These are phyloP conservation scores for Varanus komodoensis DNA, from an alignment of 2,113 vertebrate species.

Conservation along the genomic window DNA sequence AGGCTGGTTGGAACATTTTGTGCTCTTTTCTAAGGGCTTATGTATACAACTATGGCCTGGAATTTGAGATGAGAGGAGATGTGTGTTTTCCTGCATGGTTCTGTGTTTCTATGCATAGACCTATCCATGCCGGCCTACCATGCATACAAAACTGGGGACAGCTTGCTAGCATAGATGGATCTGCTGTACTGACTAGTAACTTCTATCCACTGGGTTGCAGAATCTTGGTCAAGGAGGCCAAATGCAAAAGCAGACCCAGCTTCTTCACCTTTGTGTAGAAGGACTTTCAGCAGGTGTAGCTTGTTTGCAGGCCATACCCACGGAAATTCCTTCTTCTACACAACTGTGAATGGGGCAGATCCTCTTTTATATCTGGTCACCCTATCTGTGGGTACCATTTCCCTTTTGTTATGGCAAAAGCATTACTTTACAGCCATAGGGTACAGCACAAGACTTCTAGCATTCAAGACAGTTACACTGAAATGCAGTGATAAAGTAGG, in stretches of 20 bases:
- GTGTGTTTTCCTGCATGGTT: neutral
- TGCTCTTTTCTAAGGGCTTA: conserved; percentile 21
- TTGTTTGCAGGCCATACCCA: neutral
- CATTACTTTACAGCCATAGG: neutral
- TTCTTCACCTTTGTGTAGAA: neutral
- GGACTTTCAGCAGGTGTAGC: too few species aligned
- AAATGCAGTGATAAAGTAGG: neutral
- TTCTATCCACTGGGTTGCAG: neutral
- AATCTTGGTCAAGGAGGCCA: too few species aligned
- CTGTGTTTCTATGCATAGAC: neutral
- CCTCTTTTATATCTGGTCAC: neutral
- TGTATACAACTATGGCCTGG: neutral
- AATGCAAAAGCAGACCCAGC: neutral
- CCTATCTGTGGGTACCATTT: neutral
- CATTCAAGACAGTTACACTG: neutral
- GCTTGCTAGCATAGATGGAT: neutral
- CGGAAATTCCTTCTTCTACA: neutral
- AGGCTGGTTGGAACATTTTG: conserved; percentile 25
- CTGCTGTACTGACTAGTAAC: neutral
- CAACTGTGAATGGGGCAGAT: neutral
- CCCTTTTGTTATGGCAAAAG: neutral
- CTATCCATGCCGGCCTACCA: neutral
- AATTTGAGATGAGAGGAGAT: neutral
- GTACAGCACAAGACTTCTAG: neutral
- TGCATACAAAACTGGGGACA: neutral